A percentile compares a stretch with the other conserved stretches of the same genome.
phyloP scores from a whole-genome alignment of 2,888 invertebrate genomes.

The Drosophila vallismaia region DNA sequence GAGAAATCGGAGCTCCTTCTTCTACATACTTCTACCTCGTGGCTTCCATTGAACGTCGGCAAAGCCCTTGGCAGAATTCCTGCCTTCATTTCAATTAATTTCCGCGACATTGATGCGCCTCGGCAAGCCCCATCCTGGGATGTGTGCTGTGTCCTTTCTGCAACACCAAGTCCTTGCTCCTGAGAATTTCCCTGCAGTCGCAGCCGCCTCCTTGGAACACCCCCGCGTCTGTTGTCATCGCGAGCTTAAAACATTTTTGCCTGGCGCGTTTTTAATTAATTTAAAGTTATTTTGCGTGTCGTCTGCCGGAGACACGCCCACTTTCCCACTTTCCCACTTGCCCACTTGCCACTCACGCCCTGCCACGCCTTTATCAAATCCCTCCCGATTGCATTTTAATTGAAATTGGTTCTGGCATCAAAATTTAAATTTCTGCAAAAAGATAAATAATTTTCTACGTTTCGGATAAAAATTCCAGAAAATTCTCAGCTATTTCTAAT shows the following conservation, averaged over 20 bases:
- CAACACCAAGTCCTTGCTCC: slow-evolving; percentile 16
- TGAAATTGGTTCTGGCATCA: slow-evolving; percentile 54
- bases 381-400: slow-evolving; percentile 68
- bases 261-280: slow-evolving; percentile 75
- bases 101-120: slow-evolving; percentile 73
- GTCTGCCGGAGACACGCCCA: slow-evolving; percentile 46
- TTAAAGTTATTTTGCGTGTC: slow-evolving; percentile 76
- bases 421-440: slow-evolving; percentile 53
- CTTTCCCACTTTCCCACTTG: background rate
- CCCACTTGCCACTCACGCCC: background rate
- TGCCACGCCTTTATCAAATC: slow-evolving; percentile 65
- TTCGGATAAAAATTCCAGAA: slow-evolving; percentile 1
- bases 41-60: slow-evolving; percentile 13
- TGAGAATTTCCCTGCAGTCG: slow-evolving; percentile 8
- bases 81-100: slow-evolving; percentile 77
- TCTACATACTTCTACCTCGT: background rate
- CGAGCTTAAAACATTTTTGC: slow-evolving; percentile 71
- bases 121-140: slow-evolving; percentile 28
- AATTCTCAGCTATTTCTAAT: slow-evolving; percentile 19
- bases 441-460: background rate
- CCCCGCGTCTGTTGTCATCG: slow-evolving; percentile 56
- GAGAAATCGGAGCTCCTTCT: background rate
- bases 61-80: slow-evolving; percentile 51
- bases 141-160: slow-evolving; percentile 22
- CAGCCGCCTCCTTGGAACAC: slow-evolving; percentile 16